These are phyloP conservation scores for Babyrousa celebensis DNA, from an alignment of 2,797 vertebrate genomes.

Conservation along the genomic window DNA sequence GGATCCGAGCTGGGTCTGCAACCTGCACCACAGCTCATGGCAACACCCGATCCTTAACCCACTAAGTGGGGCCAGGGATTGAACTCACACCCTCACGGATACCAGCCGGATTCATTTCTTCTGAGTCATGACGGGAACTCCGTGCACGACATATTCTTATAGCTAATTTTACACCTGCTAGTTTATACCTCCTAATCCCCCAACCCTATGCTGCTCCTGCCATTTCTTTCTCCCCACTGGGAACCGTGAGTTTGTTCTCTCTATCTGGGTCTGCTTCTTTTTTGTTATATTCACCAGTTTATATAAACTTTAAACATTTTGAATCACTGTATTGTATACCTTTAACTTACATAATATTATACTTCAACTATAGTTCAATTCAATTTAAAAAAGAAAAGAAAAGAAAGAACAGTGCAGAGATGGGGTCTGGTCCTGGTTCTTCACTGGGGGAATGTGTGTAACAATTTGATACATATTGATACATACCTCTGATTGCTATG, in stretches of 20 bases:
- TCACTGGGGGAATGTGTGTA: background rate
- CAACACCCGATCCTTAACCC: too few relatives aligned
- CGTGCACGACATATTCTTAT: too few relatives aligned
- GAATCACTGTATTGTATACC: background rate
- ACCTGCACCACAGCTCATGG: too few relatives aligned
- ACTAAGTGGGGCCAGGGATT: too few relatives aligned
- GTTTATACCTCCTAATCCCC: too few relatives aligned
- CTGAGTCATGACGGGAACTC: too few relatives aligned
- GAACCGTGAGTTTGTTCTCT: background rate
- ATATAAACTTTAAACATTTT: background rate
- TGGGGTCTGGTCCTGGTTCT: background rate
- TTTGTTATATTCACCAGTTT: background rate
- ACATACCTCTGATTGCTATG: background rate
- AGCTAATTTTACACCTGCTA: too few relatives aligned
- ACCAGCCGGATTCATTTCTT: too few relatives aligned
- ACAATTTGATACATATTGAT: background rate
- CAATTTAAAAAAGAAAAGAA: background rate
- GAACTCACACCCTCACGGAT: too few relatives aligned
- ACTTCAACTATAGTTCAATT: background rate
- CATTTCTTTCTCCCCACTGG: background rate
- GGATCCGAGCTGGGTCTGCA: too few relatives aligned
- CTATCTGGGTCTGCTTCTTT: background rate
- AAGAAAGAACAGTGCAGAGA: background rate
- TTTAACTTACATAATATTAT: too few relatives aligned
- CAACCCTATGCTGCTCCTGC: background rate